Base-by-base conservation (phyloP, 2,113 vertebrate genomes). In the Zosterops japonicus region DNA sequence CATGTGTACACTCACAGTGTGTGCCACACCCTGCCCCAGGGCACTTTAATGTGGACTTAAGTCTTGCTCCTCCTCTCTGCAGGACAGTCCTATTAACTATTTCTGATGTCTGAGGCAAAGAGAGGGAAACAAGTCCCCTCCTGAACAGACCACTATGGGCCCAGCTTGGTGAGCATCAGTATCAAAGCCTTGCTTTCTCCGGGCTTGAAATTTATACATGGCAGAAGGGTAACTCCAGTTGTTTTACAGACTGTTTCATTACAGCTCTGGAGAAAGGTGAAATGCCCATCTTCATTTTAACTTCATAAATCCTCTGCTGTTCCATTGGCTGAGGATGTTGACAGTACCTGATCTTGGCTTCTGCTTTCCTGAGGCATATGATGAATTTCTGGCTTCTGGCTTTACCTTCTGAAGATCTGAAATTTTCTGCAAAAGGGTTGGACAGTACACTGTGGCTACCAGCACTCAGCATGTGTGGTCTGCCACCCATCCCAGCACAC, bases 381-480 rank as follows among this genome's bases (percentile, higher is more conserved):
- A 25, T 61, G 8, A 29, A 14, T 29, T 77, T 83, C 65, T 64
- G 27, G 13, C 53, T 68, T 52, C 49, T 71, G 47, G 6, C 46
- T 86, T 90, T n/a, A 39, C 21, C 22, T 68, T 13, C 33, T 59
- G 44, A 80, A 89, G 53, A 29, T 21, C 39, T 76, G 53, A n/a
- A 52, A 20, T 76, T 80, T 42, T 21, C 28, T 85, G 14, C 33
- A 46, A 25, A 46, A 67, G 60, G 19, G 16, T 44, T 52, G 20
- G 16, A 39, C 59, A 64, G 12, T 16, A 11, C 0, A 1, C 44
- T 63, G 24, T 61, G n/a, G 25, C 28, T 85, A 9, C 17, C 2
- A 3, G 17, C 3, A 3, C 19, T n/a, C 0, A 0, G 25, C 10
- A 14, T 5, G 2, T 53, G 47, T 9, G 5, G 2, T 67, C 61